A percentile compares a stretch with the other conserved stretches of the same genome.
Evolutionary conservation across 2,797 vertebrate genomes (phyloP).

Genomic region (Bovichtus diacanthus): DNA sequence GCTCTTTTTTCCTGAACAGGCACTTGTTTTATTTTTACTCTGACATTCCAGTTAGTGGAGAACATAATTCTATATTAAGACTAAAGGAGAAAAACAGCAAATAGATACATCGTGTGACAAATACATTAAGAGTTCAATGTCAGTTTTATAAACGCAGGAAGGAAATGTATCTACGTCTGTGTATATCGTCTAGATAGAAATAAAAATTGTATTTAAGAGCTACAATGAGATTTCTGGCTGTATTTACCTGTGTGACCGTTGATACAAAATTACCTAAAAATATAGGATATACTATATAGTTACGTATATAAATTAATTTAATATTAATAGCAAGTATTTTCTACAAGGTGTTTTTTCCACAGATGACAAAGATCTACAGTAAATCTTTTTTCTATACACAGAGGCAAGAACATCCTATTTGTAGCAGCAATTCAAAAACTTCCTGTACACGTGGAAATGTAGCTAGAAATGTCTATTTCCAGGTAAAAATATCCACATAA

Average conservation of each 20-base stretch:
- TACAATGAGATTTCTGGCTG: neutral
- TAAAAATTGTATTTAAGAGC: neutral
- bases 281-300: neutral
- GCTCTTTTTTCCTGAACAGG: too few species aligned
- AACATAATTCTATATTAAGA: neutral
- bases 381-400: neutral
- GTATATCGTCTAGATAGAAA: neutral
- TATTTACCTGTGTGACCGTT: neutral
- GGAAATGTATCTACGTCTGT: neutral
- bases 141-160: neutral
- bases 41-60: constrained; percentile 14
- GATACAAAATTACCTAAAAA: neutral
- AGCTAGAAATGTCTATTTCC: neutral
- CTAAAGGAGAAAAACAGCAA: neutral
- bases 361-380: neutral
- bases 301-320: neutral
- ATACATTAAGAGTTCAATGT: neutral
- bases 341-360: neutral
- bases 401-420: neutral
- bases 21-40: neutral
- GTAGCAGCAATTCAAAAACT: neutral
- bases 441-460: constrained; percentile 9
- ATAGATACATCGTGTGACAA: neutral
- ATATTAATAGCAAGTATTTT: constrained; percentile 1
- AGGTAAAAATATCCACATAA: constrained; percentile 15